Base-by-base conservation (phyloP, 1,140 invertebrate species). In the Lutraria rhynchaena region DNA sequence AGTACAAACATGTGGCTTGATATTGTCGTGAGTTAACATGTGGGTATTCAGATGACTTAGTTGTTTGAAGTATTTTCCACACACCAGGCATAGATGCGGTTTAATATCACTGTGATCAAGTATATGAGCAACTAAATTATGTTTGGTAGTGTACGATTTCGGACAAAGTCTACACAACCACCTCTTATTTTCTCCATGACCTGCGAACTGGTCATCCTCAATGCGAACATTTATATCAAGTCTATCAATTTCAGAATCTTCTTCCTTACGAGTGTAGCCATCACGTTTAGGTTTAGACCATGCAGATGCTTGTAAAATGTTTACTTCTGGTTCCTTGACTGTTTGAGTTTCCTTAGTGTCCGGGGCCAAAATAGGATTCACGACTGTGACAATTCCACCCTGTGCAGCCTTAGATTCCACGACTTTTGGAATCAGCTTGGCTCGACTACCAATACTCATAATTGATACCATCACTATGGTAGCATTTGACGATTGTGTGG, bases 61-160 rank as follows among this genome's bases (percentile, higher is more conserved):
- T 75, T 92, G 91, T 82, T 90, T 91, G 81, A 92, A 92, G 67
- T 89, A 90, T 81, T 92, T 91, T 24, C 90, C 90, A 87, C 91
- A 92, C 27, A 90, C 85, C 67, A 88, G 83, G 82, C 91, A 92
- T 44, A 89, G 81, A 77, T 92, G 90, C 0, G 91, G 91, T 69
- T 91, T 91, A 55, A 92, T 91, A 27, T 90, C 91, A 35, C 86
- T 87, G 81, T 92, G 91, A 67, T 89, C 90, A 1, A 92, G 80
- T 17, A 91, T 87, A 82, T 92, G 92, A 41, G 91, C 90, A 11
- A 92, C 89, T 57, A 92, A 84, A 77, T 91, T 91, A 82, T 90
- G 89, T 76, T 92, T 92, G n/a, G 91, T 91, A 1, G 90, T 90
- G 81, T 92, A 92, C 0, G 88, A 88, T 82, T 92, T 92, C 24